Conservation (phyloP, 2,888 invertebrate species). For the Polydrusus pterygomalis region DNA sequence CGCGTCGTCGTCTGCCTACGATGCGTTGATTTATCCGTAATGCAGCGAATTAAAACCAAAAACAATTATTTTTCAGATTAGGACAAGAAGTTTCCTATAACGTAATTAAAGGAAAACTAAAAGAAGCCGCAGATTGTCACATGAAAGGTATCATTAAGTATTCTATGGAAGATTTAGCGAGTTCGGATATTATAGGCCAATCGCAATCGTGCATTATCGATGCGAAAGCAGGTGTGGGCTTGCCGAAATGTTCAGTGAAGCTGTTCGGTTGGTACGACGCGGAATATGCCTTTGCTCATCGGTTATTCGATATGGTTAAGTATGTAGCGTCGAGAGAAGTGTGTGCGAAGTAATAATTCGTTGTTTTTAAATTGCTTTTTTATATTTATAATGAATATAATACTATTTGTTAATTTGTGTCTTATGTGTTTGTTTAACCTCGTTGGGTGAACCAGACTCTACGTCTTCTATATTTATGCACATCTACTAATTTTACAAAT, state of each 20-base stretch:
- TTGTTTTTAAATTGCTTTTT: not conserved
- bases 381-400: constrained; percentile 2
- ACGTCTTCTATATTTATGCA: too few relatives aligned
- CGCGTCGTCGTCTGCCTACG: too few relatives aligned
- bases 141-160: constrained; percentile 56
- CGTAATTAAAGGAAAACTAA: constrained; percentile 51
- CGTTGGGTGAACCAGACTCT: too few relatives aligned
- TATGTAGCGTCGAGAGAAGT: constrained; percentile 64
- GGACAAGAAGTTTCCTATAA: constrained; percentile 54
- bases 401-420: not conserved
- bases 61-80: constrained; percentile 49
- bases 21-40: too few relatives aligned
- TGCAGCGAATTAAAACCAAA: not conserved
- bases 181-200: constrained; percentile 58
- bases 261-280: constrained; percentile 60
- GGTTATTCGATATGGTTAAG: constrained; percentile 71
- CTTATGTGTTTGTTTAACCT: too few relatives aligned
- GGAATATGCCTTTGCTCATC: constrained; percentile 57
- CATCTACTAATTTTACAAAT: too few relatives aligned
- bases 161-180: constrained; percentile 54
- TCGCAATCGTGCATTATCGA: constrained; percentile 58
- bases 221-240: constrained; percentile 51
- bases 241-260: constrained; percentile 54
- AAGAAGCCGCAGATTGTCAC: constrained; percentile 57
- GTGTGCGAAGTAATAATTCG: constrained; percentile 24